These are phyloP conservation scores for Pogonocichla stellata DNA, from an alignment of 2,113 vertebrate genomes.

Conservation along the genomic window DNA sequence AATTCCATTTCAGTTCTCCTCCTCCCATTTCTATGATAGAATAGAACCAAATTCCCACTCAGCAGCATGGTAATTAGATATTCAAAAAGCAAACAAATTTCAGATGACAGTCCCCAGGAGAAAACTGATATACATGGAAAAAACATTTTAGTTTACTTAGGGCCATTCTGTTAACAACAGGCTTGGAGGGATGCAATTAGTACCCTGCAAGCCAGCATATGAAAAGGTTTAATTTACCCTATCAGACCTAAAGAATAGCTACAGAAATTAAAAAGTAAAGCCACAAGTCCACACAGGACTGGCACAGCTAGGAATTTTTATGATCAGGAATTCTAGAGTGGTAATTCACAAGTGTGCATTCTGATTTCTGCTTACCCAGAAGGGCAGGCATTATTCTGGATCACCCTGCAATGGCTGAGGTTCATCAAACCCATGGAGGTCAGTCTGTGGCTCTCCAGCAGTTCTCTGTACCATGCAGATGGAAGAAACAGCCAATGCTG, in stretches of 20 bases:
- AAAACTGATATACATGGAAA: constrained; percentile 10
- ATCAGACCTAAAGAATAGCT: constrained; percentile 64
- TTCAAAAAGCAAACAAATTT: constrained; percentile 44
- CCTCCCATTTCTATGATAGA: not conserved
- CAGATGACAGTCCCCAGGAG: constrained; percentile 20
- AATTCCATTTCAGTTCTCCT: not conserved
- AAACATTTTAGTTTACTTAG: constrained; percentile 32
- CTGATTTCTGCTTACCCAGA: not conserved
- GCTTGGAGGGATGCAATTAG: constrained; percentile 71
- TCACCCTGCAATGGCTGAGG: not conserved
- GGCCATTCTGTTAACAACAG: constrained; percentile 53
- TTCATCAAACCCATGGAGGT: not conserved
- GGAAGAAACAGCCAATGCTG: not conserved
- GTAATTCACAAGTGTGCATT: not conserved
- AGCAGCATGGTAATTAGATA: constrained; percentile 28
- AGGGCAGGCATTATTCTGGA: not conserved
- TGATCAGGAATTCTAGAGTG: not conserved
- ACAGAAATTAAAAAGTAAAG: constrained; percentile 66
- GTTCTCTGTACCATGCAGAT: not conserved
- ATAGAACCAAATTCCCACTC: not conserved
- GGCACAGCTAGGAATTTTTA: constrained; percentile 21
- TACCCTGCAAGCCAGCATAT: constrained; percentile 65
- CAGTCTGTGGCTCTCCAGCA: not conserved
- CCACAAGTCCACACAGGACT: constrained; percentile 51
- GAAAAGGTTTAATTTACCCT: constrained; percentile 71